A percentile compares a stretch with the other conserved stretches of the same genome.
Evolutionary conservation across 1,140 invertebrate genomes (phyloP).

Genomic region (Aphidius ervi): DNA sequence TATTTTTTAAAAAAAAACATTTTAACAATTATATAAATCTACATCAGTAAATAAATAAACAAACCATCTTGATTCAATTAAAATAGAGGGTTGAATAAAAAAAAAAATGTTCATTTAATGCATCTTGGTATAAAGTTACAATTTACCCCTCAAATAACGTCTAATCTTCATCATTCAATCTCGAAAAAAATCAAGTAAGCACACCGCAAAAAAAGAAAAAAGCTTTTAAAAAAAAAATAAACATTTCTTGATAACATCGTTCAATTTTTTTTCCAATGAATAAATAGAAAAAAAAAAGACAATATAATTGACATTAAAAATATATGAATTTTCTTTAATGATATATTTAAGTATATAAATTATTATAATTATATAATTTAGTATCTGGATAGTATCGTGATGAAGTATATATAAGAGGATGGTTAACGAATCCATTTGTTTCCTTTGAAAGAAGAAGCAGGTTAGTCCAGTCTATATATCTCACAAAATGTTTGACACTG

Average conservation of each 20-base stretch:
- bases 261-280: background rate
- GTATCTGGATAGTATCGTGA: too few relatives aligned
- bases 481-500: conserved; percentile 10
- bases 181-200: conserved; percentile 12
- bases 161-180: conserved; percentile 18
- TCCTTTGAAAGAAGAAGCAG: conserved; percentile 28
- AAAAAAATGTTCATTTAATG: conserved; percentile 19
- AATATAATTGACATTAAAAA: background rate
- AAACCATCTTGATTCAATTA: too few relatives aligned
- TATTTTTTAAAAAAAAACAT: too few relatives aligned
- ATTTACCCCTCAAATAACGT: conserved; percentile 16
- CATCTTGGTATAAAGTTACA: conserved; percentile 23
- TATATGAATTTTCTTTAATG: too few relatives aligned
- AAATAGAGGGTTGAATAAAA: background rate
- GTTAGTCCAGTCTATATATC: conserved; percentile 4
- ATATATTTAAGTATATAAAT: too few relatives aligned
- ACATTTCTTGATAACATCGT: too few relatives aligned
- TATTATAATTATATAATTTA: too few relatives aligned
- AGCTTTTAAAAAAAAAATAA: too few relatives aligned
- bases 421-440: conserved; percentile 44
- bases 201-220: conserved; percentile 7
- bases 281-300: conserved; percentile 4
- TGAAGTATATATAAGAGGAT: background rate
- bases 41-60: too few relatives aligned
- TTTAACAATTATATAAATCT: too few relatives aligned